Percentiles rank a stretch among this genome's conserved stretches.
phyloP scores from a whole-genome alignment of 2,113 vertebrate genomes.

The Chroicocephalus ridibundus region DNA sequence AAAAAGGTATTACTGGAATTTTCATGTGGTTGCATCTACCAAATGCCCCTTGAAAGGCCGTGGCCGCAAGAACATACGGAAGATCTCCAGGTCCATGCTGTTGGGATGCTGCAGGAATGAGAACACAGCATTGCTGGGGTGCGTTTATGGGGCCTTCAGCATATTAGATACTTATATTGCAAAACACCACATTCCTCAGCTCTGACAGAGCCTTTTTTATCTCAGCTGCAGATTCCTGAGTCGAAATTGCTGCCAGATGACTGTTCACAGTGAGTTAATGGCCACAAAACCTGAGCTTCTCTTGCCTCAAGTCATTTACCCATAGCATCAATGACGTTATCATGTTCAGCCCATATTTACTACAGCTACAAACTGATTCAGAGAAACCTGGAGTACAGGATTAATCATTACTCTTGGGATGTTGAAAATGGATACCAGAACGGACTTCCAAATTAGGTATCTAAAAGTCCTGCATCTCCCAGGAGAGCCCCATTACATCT shows the following conservation, averaged over 20 bases:
- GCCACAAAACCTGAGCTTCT: not conserved
- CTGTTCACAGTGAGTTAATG: constrained; percentile 5
- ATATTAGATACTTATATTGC: constrained; percentile 4
- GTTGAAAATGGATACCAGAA: constrained; percentile 59
- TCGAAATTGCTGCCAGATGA: not conserved
- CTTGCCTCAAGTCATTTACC: constrained; percentile 27
- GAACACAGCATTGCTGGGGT: constrained; percentile 8
- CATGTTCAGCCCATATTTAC: constrained; percentile 39
- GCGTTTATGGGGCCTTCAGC: not conserved
- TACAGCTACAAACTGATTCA: constrained; percentile 60
- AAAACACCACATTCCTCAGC: constrained; percentile 50
- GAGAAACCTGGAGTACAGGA: constrained; percentile 45
- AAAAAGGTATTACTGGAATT: constrained; percentile 26
- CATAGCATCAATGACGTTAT: constrained; percentile 22
- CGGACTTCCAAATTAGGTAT: constrained; percentile 64
- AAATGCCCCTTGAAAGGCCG: not conserved
- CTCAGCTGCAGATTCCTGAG: constrained; percentile 46
- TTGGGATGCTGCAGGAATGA: constrained; percentile 30
- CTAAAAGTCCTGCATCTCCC: constrained; percentile 64
- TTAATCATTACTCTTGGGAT: constrained; percentile 59
- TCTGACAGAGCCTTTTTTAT: constrained; percentile 52
- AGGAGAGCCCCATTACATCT: constrained; percentile 45
- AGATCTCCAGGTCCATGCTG: not conserved
- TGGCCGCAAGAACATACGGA: fast-evolving
- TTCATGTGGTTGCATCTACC: not conserved